phyloP scores from a whole-genome alignment of 2,113 vertebrate genomes.

The Romanogobio albipinnatus region DNA sequence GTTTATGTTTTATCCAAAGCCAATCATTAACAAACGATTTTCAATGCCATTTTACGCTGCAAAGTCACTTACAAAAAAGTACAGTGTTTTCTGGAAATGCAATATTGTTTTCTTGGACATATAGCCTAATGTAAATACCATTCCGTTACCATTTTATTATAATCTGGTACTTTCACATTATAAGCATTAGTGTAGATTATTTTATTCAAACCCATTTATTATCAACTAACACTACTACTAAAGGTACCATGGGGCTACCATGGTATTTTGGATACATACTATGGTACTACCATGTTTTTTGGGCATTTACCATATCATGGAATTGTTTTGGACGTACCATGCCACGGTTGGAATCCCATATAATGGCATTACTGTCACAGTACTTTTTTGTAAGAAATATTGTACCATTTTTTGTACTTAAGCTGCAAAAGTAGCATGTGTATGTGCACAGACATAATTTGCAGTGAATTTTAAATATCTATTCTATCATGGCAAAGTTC shows the following conservation, averaged over 20 bases:
- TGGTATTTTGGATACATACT: not conserved
- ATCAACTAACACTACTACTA: not conserved
- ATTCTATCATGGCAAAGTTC: not conserved
- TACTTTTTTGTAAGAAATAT: not conserved
- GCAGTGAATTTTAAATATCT: not conserved
- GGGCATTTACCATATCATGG: not conserved
- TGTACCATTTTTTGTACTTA: not conserved
- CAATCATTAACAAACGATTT: slow-evolving; percentile 23
- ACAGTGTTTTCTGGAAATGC: not conserved
- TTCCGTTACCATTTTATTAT: not conserved
- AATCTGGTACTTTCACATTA: not conserved
- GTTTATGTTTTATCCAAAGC: not conserved
- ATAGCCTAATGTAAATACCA: not conserved
- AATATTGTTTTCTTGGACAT: not conserved
- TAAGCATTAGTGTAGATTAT: not conserved
- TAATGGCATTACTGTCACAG: not conserved
- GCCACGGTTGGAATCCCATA: not conserved
- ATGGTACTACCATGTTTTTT: not conserved
- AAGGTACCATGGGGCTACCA: not conserved
- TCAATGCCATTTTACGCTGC: not conserved
- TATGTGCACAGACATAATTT: not conserved
- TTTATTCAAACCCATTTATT: not conserved
- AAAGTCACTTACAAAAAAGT: not conserved
- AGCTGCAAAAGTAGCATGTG: not conserved
- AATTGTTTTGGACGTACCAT: not conserved